Conservation (phyloP, 2,888 invertebrate genomes). For the Leistus spinibarbis region DNA sequence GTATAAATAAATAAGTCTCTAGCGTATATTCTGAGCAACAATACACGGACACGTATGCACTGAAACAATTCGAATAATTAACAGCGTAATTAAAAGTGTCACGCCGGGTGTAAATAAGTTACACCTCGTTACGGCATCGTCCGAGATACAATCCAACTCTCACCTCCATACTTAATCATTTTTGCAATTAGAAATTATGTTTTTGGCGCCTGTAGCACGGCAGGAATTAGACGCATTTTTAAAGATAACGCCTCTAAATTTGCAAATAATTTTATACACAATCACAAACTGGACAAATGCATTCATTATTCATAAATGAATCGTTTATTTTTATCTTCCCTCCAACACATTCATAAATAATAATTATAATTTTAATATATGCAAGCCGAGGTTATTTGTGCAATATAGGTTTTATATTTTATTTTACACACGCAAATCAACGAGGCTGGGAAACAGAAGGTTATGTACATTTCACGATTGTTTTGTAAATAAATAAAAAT, state of each 20-base stretch:
- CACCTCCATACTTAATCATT: not conserved
- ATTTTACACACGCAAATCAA: not conserved
- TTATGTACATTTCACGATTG: not conserved
- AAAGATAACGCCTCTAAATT: too few species aligned
- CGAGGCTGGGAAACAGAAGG: not conserved
- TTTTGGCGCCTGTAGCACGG: not conserved
- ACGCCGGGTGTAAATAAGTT: not conserved
- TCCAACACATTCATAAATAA: not conserved
- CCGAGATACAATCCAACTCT: not conserved
- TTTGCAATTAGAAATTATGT: not conserved
- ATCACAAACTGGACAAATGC: too few species aligned
- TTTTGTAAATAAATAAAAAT: not conserved
- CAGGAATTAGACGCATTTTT: too few species aligned
- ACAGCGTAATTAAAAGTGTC: constrained; percentile 3
- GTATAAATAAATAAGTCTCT: too few species aligned
- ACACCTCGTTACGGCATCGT: not conserved
- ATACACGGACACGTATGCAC: not conserved
- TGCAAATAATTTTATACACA: too few species aligned
- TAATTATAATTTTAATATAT: not conserved
- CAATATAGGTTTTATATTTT: not conserved
- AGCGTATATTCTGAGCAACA: not conserved
- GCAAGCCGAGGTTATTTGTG: not conserved
- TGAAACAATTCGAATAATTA: constrained; percentile 6
- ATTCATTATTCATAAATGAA: not conserved
- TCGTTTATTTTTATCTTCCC: not conserved